Conservation (phyloP, 2,797 vertebrate genomes). For the Saxicola maurus region DNA sequence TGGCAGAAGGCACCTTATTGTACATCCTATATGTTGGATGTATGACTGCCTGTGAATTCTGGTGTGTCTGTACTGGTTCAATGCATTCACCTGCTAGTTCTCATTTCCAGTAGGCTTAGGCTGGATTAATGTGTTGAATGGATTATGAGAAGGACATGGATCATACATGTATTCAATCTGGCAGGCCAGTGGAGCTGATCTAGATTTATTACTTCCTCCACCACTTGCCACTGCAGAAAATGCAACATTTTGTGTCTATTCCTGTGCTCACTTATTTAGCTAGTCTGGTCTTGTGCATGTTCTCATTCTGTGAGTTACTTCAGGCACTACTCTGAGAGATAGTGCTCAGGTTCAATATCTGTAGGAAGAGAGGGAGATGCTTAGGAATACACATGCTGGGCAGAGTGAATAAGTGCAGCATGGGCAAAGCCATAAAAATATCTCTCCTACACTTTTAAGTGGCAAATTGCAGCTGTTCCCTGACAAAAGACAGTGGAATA, state of each 20-base stretch:
- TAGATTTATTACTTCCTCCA: not conserved
- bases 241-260: not conserved
- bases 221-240: not conserved
- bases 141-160: not conserved
- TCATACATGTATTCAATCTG: not conserved
- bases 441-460: not conserved
- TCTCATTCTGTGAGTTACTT: not conserved
- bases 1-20: not conserved
- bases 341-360: not conserved
- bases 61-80: not conserved
- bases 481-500: not conserved
- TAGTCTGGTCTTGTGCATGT: not conserved
- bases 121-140: not conserved
- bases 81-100: not conserved
- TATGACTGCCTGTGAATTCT: not conserved
- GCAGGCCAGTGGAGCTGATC: not conserved
- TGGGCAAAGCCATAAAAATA: not conserved
- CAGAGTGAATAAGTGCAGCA: not conserved
- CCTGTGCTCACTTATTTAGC: not conserved
- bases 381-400: not conserved
- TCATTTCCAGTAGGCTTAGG: not conserved
- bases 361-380: not conserved
- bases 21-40: not conserved
- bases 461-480: not conserved
- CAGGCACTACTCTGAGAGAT: not conserved